Evolutionary conservation across 2,113 vertebrate genomes (phyloP).

Genomic region (Siphamia tubifer): DNA sequence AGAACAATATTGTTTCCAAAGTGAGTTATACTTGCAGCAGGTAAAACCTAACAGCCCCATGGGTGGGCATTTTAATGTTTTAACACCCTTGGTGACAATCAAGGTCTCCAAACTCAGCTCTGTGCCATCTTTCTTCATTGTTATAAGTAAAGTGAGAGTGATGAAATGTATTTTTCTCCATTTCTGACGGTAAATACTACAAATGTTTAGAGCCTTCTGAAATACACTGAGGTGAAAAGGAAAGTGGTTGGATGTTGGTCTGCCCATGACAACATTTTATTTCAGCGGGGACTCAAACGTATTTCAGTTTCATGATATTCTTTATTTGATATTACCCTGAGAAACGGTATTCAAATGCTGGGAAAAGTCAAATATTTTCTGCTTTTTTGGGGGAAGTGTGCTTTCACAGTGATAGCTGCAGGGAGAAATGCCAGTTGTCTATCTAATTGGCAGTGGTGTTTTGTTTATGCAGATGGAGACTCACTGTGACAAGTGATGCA

Average conservation of each 20-base stretch:
- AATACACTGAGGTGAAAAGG: too few species aligned
- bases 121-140: background rate
- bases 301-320: background rate
- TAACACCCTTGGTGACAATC: slow-evolving; percentile 1
- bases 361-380: background rate
- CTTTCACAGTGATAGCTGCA: slow-evolving; percentile 44
- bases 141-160: background rate
- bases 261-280: background rate
- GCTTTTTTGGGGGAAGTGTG: slow-evolving; percentile 4
- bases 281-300: background rate
- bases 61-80: slow-evolving; percentile 12
- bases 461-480: slow-evolving; percentile 61
- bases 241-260: background rate
- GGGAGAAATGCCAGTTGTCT: slow-evolving; percentile 49
- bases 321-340: background rate
- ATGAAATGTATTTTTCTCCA: background rate
- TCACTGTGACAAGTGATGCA: slow-evolving; percentile 57
- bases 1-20: slow-evolving; percentile 57
- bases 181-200: background rate
- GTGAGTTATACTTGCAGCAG: slow-evolving; percentile 40
- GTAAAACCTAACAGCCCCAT: slow-evolving; percentile 28
- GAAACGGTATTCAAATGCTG: background rate
- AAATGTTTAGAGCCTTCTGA: too few species aligned
- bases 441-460: slow-evolving; percentile 59
- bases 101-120: background rate